phyloP scores from a whole-genome alignment of 1,140 invertebrate genomes.

The Elymnias hypermnestra region DNA sequence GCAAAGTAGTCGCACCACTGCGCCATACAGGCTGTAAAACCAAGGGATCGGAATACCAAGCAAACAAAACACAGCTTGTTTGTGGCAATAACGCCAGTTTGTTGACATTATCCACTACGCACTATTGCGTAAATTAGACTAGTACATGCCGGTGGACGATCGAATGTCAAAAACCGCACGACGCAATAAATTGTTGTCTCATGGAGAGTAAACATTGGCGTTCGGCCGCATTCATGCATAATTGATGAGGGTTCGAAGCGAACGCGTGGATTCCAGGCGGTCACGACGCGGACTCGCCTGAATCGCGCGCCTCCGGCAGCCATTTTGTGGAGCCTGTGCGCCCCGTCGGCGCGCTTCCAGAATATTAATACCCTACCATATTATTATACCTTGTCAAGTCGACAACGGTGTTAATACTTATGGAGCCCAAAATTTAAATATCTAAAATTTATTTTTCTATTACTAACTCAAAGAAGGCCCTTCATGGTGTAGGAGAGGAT shows the following conservation, averaged over 20 bases:
- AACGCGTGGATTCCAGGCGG: conserved; percentile 65
- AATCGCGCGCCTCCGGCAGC: conserved; percentile 52
- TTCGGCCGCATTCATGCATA: conserved; percentile 71
- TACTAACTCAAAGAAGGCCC: too few species aligned
- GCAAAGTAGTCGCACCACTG: too few species aligned
- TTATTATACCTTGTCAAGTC: too few species aligned
- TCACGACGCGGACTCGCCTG: conserved; percentile 54
- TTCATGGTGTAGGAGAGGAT: too few species aligned
- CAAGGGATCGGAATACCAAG: too few species aligned
- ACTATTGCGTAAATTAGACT: conserved; percentile 7
- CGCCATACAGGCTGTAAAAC: too few species aligned
- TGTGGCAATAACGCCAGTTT: background rate
- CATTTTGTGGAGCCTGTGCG: conserved; percentile 65
- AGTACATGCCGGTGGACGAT: conserved; percentile 14
- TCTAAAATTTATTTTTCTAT: too few species aligned
- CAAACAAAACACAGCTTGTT: too few species aligned
- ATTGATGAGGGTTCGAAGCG: conserved; percentile 67
- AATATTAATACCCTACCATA: conserved; percentile 62
- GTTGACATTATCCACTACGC: background rate
- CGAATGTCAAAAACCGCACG: conserved; percentile 69
- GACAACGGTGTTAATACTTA: too few species aligned
- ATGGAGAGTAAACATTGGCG: conserved; percentile 70
- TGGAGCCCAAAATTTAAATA: too few species aligned
- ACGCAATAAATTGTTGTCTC: conserved; percentile 72
- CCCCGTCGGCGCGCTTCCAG: conserved; percentile 42